A percentile compares a stretch with the other conserved stretches of the same genome.
Conservation (phyloP, 1,140 invertebrate genomes). For the Drosophila nasuta region DNA sequence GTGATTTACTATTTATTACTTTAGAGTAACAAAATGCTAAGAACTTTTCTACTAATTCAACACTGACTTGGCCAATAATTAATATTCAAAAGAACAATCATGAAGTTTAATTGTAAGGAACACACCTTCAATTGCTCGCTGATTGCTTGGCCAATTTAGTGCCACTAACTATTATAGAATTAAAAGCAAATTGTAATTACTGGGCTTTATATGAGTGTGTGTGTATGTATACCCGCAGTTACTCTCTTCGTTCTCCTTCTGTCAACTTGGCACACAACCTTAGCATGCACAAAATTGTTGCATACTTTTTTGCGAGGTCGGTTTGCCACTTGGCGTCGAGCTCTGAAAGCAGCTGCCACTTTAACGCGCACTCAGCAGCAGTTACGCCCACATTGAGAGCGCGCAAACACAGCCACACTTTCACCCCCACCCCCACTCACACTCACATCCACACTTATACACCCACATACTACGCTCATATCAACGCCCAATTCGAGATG, state of each 20-base stretch:
- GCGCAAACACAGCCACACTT: constrained; percentile 6
- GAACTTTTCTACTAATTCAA: too few species aligned
- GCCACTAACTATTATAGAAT: constrained; percentile 55
- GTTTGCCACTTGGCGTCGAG: constrained; percentile 59
- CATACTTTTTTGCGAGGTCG: constrained; percentile 52
- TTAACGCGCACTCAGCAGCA: constrained; percentile 53
- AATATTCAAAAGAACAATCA: neutral
- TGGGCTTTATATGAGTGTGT: neutral
- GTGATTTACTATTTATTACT: too few species aligned
- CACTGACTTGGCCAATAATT: neutral
- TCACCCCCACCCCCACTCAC: neutral
- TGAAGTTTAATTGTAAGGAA: neutral
- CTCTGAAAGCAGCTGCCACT: constrained; percentile 62
- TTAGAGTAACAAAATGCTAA: too few species aligned
- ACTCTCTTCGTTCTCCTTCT: neutral
- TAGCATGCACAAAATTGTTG: constrained; percentile 68
- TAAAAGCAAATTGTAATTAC: constrained; percentile 69
- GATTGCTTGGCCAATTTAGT: constrained; percentile 65
- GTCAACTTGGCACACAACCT: neutral
- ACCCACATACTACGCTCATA: neutral
- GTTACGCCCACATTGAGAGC: constrained; percentile 53
- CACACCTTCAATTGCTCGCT: constrained; percentile 33
- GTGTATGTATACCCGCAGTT: constrained; percentile 8
- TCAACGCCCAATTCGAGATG: neutral
- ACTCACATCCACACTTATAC: neutral